Evolutionary conservation across 2,888 invertebrate genomes (phyloP), one percentile per base, ranked within the genome.

Genomic region (Drosophila glabriapex): DNA sequence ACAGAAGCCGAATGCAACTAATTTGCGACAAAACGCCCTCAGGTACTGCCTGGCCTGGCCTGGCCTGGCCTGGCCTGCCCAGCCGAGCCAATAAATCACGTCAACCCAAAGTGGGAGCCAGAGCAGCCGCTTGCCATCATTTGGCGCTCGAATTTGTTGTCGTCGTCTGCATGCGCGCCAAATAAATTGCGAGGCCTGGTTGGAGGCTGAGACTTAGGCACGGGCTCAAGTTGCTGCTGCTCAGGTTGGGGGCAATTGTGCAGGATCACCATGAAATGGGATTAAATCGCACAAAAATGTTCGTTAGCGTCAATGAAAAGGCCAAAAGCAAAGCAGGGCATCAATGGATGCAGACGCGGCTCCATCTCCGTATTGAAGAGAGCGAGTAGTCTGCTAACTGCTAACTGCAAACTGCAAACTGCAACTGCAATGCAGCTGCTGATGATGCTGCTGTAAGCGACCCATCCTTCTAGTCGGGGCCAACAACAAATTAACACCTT

Each of bases 241-340:
- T 19, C 35, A 29, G 39, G 68, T 67, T 68, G 35, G 64, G 63
- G 77, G 76, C 82, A 80, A 81, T 84, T 80, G 80, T 82, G 82
- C 76, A 82, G 89, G 92, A 91, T 91, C 92, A 92, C 93, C 93
- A 91, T 93, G 93, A 93, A 93, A 93, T 91, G 83, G 92, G 92
- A 93, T 93, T 93, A 93, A 91, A 90, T 91, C 91, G 90, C 91
- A 90, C 88, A 92, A 91, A 90, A 90, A 89, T 82, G 90, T 87
- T 91, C 91, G 88, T 91, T 91, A 90, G 90, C 91, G 83, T 83
- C 83, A 89, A 91, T 90, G 88, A 90, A 87, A 86, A 80, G 90
- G 82, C 84, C 76, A 84, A 90, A 89, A 86, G 85, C 67, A 56
- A 73, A 74, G 64, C 83, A 68, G 71, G 69, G 74, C 80, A 85